phyloP scores from a whole-genome alignment of 2,888 invertebrate genomes.

The Tenthredo amoena region DNA sequence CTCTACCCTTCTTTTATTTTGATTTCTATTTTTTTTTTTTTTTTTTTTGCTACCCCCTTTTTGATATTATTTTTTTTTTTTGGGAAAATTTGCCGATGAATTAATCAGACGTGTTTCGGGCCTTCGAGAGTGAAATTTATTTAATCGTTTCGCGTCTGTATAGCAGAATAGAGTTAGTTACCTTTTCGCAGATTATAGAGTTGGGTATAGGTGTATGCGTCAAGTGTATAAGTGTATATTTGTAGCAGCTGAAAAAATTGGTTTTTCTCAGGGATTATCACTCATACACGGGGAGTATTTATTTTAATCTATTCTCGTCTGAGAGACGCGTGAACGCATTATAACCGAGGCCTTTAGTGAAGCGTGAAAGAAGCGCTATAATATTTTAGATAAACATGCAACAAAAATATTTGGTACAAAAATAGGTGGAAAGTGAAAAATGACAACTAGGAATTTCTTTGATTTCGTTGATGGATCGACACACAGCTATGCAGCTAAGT shows the following conservation, averaged over 20 bases:
- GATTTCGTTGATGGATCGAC: conserved; percentile 49
- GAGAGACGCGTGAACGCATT: conserved; percentile 40
- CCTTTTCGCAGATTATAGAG: too few species aligned
- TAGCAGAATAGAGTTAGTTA: neutral
- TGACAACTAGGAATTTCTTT: conserved; percentile 48
- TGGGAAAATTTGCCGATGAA: too few species aligned
- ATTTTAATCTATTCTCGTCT: conserved; percentile 68
- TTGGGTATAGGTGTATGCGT: neutral
- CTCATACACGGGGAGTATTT: conserved; percentile 58
- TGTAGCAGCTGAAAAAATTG: conserved; percentile 43
- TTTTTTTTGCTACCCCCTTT: neutral
- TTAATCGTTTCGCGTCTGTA: neutral
- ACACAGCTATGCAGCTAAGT: neutral
- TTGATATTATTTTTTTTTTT: neutral
- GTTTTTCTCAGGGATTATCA: conserved; percentile 44
- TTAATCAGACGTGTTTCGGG: neutral
- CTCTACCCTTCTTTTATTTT: neutral
- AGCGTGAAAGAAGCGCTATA: conserved; percentile 53
- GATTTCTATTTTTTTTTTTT: neutral
- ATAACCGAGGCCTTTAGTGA: conserved; percentile 39
- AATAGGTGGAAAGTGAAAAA: conserved; percentile 51
- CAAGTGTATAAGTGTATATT: conserved; percentile 19
- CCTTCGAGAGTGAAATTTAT: neutral
- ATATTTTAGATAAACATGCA: conserved; percentile 53
- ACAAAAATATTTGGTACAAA: conserved; percentile 50